Evolutionary conservation across 1,140 invertebrate species (phyloP), one percentile per base, ranked within the genome.

Genomic region (Galleria mellonella): DNA sequence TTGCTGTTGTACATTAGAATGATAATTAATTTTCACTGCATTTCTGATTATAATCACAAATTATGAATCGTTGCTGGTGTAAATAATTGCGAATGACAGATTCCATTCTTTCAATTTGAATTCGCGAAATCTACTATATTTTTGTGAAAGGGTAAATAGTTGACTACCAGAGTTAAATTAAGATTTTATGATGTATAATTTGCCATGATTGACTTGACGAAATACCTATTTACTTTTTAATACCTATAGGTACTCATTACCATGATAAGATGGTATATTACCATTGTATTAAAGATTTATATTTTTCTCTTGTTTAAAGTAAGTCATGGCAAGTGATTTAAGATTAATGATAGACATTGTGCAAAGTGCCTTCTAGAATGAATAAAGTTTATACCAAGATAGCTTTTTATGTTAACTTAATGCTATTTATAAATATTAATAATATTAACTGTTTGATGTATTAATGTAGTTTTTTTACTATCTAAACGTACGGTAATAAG

Each of bases 401-500:
- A 83, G 82, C 76, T 84, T 82, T 83, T 78, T 85, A 83, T 83
- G 78, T 85, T 85, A 82, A 81, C 73, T 81, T 83, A 62, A 83
- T 78, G 77, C 78, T 83, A 83, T 83, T 82, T 85, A 83, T 85
- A 83, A 82, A 75, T 72, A 81, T 72, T 77, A 82, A 84, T 83
- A 81, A 83, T 79, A 83, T 83, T 82, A 81, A 83, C 66, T 83
- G 78, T 83, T 83, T 85, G 70, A 83, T 82, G 82, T 79, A 85
- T 50, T 50, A 50, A 43, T 54, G 55, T 62, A 47, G 69, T 73
- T 66, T 55, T 68, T 64, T 68, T 60, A 51, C 57, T 45, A 56
- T 60, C 53, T 47, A 46, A 36, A 50, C 39, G 45, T 36, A 23
- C 17, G 17, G 6, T 23, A 23, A 23, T 6, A 2, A 23, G 6